Evolutionary conservation across 2,888 invertebrate species (phyloP), one percentile per base, ranked within the genome.

Genomic region (Phyllotreta striolata): DNA sequence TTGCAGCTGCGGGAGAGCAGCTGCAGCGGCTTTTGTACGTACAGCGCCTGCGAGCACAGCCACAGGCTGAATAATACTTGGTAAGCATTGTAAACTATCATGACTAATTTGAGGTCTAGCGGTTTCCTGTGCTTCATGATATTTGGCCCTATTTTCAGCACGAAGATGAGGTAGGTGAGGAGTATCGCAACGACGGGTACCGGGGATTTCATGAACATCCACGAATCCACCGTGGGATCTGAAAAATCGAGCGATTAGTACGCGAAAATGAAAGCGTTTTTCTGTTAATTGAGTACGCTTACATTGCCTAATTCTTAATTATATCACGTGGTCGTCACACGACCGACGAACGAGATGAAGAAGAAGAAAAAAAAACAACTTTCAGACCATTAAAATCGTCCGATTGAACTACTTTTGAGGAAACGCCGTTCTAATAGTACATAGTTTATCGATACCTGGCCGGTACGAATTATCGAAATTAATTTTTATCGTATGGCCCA

Each of bases 11-110:
- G 73, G 39, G 72, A 75, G 6, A 78, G 63, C 55, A 75, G 44
- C 63, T 74, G 70, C 44, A 75, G 54, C 9, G 72, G 72, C 51
- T 72, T 70, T 55, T 76, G 74, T 35, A 77, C 75, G 73, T 80
- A 75, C 80, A 87, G 64, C 0, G 73, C 76, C 57, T 75, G 73
- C 14, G 83, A 77, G 66, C 86, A 85, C 72, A 95, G 83, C 84
- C 88, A 95, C 9, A 89, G 79, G 74, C 95, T 96, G 82, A 95
- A 90, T 9, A 91, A 49, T 4, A 96, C 95, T 86, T 96, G 96
- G 60, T 90, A 88, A n/a, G 91, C 86, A 77, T 97, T 97, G 81
- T 96, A 97, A 0, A 86, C 77, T 12, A 93, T 86, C 77, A 96
- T 86, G 0, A 90, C 77, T 49, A 85, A 84, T 75, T 92, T 90